Conservation (phyloP, 2,888 invertebrate species). For the Apotomis turbidana region DNA sequence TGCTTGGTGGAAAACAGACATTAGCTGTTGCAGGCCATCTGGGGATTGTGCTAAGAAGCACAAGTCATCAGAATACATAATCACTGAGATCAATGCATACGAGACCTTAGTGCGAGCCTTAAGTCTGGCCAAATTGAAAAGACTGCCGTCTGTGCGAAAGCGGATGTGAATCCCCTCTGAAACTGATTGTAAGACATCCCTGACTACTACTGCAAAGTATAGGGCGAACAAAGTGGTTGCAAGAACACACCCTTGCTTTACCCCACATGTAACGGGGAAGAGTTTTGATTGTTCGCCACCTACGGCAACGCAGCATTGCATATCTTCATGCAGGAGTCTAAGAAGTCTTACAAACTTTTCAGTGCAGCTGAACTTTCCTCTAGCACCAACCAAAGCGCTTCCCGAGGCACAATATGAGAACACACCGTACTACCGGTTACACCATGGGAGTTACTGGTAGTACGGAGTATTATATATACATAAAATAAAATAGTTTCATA, state of each 20-base stretch:
- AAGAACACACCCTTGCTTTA: neutral
- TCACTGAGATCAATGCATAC: constrained; percentile 5
- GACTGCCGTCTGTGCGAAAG: constrained; percentile 35
- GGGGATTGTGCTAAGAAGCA: too few relatives aligned
- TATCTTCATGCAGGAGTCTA: neutral
- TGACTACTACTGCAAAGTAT: constrained; percentile 36
- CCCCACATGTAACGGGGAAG: neutral
- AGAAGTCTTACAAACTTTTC: constrained; percentile 2
- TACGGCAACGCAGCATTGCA: neutral
- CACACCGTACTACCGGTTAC: too few relatives aligned
- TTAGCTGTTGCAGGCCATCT: too few relatives aligned
- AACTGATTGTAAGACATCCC: constrained; percentile 34
- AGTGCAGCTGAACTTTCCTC: neutral
- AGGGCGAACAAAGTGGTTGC: constrained; percentile 40
- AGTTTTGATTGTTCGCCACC: neutral
- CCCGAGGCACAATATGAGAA: neutral
- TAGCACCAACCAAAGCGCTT: constrained; percentile 1
- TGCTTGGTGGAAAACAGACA: too few relatives aligned
- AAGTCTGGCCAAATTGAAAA: constrained; percentile 17
- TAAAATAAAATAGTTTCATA: too few relatives aligned
- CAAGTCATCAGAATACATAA: constrained; percentile 42
- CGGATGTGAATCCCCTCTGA: constrained; percentile 22
- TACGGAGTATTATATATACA: too few relatives aligned
- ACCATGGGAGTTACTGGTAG: too few relatives aligned
- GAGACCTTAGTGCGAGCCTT: constrained; percentile 25